Base-by-base conservation (phyloP, 2,888 invertebrate species). In the Patella caerulea region DNA sequence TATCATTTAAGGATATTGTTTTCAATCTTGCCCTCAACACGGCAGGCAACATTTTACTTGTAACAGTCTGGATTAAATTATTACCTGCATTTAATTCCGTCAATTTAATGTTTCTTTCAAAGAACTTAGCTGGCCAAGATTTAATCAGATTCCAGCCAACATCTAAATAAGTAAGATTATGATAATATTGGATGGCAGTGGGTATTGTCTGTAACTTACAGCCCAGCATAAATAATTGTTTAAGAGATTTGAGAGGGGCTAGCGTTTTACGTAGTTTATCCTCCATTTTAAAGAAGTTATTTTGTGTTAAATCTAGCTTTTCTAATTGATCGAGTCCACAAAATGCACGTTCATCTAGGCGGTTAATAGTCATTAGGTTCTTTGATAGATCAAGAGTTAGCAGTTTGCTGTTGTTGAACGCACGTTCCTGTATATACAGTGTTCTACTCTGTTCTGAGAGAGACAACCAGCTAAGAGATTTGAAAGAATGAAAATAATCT, bases 1-100 rank as follows among this genome's bases (percentile, higher is more conserved):
- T 95, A 0, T 92, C 92, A 0, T 93, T 92, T 0, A 95, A 74
- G 0, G 92, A 93, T 0, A 95, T 78, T 75, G 92, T 93, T 55
- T 73, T 17, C 11, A 81, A 69, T n/a, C 55, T 59, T 0, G 72
- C 52, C 11, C 71, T 19, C 9, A 79, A 24, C n/a, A 15, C 1
- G 2, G 12, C 11, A 65, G 19, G 19, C 19, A 65, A 65, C 65
- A 65, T 65, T 65, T 65, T 65, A 3, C 24, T 4, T 9, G 19
- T 65, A 7, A 65, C 24, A 4, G 65, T 65, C 65, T 65, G 11
- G 4, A 65, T 11, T 65, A 5, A 11, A 65, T 65, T 65, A 3
- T 65, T 14, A 2, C 24, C 65, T 24, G 14, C 24, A 65, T 65
- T 24, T 24, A 65, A 3, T 2, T 14, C 24, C 9, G 12, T 19